These are phyloP conservation scores for Formica exsecta DNA, from an alignment of 1,140 invertebrate species.

Conservation along the genomic window DNA sequence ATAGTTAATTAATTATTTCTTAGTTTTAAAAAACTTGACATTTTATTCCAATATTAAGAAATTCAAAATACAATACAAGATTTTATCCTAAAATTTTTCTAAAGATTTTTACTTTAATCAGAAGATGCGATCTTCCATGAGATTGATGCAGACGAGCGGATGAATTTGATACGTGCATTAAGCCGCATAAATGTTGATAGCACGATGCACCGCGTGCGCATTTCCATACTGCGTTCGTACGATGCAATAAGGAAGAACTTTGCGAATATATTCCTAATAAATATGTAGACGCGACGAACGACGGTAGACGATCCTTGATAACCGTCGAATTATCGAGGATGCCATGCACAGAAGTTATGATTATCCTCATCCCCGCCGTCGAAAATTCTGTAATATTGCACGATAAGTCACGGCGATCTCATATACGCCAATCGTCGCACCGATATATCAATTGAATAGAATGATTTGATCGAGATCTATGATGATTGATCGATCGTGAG, in stretches of 20 bases:
- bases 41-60: neutral
- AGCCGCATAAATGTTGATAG: constrained; percentile 72
- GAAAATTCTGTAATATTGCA: constrained; percentile 57
- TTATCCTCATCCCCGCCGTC: constrained; percentile 43
- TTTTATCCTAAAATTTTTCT: neutral
- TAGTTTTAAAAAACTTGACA: neutral
- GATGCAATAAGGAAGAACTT: constrained; percentile 63
- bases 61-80: neutral
- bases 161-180: constrained; percentile 75
- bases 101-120: constrained; percentile 6
- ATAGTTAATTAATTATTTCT: neutral
- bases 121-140: neutral
- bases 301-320: constrained; percentile 59
- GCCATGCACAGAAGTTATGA: constrained; percentile 60
- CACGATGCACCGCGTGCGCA: constrained; percentile 44
- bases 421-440: constrained; percentile 24
- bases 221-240: constrained; percentile 55
- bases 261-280: constrained; percentile 61
- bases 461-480: constrained; percentile 39
- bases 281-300: constrained; percentile 57
- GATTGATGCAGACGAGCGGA: constrained; percentile 66
- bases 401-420: constrained; percentile 44
- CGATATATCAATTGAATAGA: constrained; percentile 49
- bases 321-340: constrained; percentile 59
- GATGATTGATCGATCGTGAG: constrained; percentile 4